Base-by-base conservation (phyloP, 92 coral and sea anemone genomes). In the Siderastrea siderea region DNA sequence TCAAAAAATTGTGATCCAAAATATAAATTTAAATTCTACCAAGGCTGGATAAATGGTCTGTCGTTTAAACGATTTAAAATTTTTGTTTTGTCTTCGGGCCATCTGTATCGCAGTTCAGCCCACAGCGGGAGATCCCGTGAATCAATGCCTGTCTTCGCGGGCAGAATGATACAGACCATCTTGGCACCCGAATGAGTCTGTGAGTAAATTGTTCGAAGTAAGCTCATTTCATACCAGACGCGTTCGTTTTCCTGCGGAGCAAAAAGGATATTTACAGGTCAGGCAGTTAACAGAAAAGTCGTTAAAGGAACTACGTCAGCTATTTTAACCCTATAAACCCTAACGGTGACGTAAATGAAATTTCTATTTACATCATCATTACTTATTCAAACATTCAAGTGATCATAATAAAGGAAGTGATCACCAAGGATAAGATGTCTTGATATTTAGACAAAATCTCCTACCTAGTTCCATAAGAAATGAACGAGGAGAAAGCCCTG, bases 21-120 rank as follows among this genome's bases (percentile, higher is more conserved):
- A 14, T 15, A 47, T 19, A 52, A 52, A 52, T 38, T 19, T 53
- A 8, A 11, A 55, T n/a, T n/a, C 87, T 84, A 73, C 80, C 26
- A 74, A 50, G 89, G 89, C 12, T 54, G 68, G 69, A 85, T 52
- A 26, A 67, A 15, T 1, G 83, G 83, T 48, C 76, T 85, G 68
- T 68, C 84, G 68, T 85, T 85, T 26, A 85, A 68, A 47, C 89
- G 89, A 48, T 77, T 77, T 4, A 77, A 68, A 66, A 85, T 85
- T 52, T 66, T 85, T 14, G n/a, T 44, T 58, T 47, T 47, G 68
- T 85, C 89, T 49, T 76, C 75, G 4, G 89, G 89, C 89, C 89
- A 85, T 49, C 77, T 66, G 77, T 85, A 85, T 67, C 67, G 51
- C 69, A 85, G 5, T 68, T 85, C 78, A 14, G 89, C 89, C 89